These are phyloP conservation scores for Phengaris alcon DNA, from an alignment of 2,888 invertebrate species.

Conservation along the genomic window DNA sequence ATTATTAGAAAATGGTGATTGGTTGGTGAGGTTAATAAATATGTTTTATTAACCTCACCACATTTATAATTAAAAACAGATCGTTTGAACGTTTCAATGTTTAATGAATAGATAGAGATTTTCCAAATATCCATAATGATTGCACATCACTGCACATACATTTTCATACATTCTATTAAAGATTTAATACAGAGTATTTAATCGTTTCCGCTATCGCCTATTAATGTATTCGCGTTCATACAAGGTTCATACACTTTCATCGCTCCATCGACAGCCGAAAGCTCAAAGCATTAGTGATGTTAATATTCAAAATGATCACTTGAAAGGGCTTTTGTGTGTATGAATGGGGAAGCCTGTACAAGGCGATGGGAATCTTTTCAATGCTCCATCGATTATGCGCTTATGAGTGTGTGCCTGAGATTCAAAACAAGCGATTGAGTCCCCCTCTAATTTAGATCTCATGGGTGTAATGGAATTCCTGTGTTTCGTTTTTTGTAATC, in stretches of 20 bases:
- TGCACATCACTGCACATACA: background rate
- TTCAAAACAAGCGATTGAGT: conserved; percentile 39
- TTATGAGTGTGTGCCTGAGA: conserved; percentile 37
- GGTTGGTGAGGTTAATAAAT: too few relatives aligned
- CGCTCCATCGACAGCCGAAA: conserved; percentile 55
- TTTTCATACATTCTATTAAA: background rate
- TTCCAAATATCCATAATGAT: background rate
- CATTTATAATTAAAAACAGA: too few relatives aligned
- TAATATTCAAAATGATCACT: conserved; percentile 39
- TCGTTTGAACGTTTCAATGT: too few relatives aligned
- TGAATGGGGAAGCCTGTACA: conserved; percentile 40
- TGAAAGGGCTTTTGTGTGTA: conserved; percentile 42
- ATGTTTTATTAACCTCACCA: too few relatives aligned
- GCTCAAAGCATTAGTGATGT: conserved; percentile 42
- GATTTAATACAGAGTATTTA: background rate
- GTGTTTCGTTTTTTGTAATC: conserved; percentile 7
- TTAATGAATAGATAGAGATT: background rate
- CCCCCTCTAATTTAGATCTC: conserved; percentile 4
- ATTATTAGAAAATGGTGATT: too few relatives aligned
- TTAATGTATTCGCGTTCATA: conserved; percentile 27
- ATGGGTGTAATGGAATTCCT: conserved; percentile 10
- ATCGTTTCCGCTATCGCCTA: conserved; percentile 14
- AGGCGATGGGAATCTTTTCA: conserved; percentile 42
- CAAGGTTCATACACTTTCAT: conserved; percentile 47
- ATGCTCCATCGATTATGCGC: conserved; percentile 39